Conservation (phyloP, 2,797 vertebrate genomes). For the Acanthopagrus latus region DNA sequence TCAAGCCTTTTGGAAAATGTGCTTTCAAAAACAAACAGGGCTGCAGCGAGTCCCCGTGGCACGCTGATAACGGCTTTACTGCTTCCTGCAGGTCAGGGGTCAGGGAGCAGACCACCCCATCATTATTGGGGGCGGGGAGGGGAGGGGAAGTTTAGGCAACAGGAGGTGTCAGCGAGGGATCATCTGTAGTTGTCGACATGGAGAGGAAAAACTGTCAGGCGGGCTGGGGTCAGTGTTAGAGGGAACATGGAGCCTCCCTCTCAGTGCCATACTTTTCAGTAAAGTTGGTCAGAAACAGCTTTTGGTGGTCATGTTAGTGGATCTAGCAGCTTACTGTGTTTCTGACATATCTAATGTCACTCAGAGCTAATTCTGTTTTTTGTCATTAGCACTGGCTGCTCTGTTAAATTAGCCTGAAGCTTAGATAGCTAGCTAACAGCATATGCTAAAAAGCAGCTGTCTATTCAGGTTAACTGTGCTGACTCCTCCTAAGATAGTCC, state of each 20-base stretch:
- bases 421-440: background rate
- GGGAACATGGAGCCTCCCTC: background rate
- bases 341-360: background rate
- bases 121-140: constrained; percentile 9
- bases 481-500: background rate
- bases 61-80: constrained; percentile 59
- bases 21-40: constrained; percentile 60
- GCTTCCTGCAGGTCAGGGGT: constrained; percentile 75
- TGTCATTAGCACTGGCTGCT: background rate
- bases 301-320: background rate
- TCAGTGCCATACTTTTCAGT: background rate
- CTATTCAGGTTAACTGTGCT: background rate
- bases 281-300: background rate
- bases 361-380: background rate
- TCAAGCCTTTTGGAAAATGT: constrained; percentile 41
- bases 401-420: background rate
- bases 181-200: constrained; percentile 43
- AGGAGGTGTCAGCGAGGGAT: constrained; percentile 46
- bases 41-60: constrained; percentile 28
- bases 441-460: background rate
- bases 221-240: background rate
- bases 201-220: constrained; percentile 6
- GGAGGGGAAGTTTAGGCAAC: constrained; percentile 38
- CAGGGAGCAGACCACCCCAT: constrained; percentile 41
- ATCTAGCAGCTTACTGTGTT: background rate